phyloP scores from a whole-genome alignment of 2,797 vertebrate species.

The Betta splendens region DNA sequence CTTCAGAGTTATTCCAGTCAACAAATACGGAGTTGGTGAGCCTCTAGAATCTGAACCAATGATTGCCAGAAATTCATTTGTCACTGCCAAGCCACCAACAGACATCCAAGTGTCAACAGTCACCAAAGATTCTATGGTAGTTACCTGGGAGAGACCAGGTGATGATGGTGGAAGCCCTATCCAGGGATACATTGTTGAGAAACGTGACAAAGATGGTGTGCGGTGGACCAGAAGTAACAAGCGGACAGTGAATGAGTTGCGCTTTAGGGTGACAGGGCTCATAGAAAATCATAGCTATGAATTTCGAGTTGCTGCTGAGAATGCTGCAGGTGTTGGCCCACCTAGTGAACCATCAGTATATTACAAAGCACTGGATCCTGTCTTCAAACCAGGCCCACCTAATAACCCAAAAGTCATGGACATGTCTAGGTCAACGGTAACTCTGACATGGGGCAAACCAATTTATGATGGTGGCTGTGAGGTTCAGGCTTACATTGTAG shows the following conservation, averaged over 20 bases:
- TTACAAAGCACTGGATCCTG: slow-evolving; percentile 94
- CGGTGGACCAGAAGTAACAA: slow-evolving; percentile 98
- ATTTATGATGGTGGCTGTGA: slow-evolving; percentile 99
- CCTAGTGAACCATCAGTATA: slow-evolving; percentile 89
- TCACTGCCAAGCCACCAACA: slow-evolving; percentile 88
- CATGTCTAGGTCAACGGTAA: slow-evolving; percentile 91
- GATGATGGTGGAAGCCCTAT: slow-evolving; percentile 95
- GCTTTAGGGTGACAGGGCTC: slow-evolving; percentile 93
- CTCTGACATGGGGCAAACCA: slow-evolving; percentile 94
- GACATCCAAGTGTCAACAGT: slow-evolving; percentile 91
- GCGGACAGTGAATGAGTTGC: slow-evolving; percentile 90
- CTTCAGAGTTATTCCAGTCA: slow-evolving; percentile 97
- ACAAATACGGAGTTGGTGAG: slow-evolving; percentile 97
- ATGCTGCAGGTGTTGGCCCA: slow-evolving; percentile 92
- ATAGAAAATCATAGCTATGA: slow-evolving; percentile 95
- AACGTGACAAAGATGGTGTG: slow-evolving; percentile 96
- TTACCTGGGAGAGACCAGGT: slow-evolving; percentile 94
- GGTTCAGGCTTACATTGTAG: slow-evolving; percentile 96
- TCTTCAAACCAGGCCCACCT: slow-evolving; percentile 96
- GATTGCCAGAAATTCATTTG: slow-evolving; percentile 93
- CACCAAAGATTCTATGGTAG: slow-evolving; percentile 97
- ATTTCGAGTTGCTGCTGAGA: slow-evolving; percentile 96
- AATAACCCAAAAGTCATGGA: slow-evolving; percentile 95
- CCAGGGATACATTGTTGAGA: slow-evolving; percentile 93
- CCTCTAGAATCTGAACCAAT: slow-evolving; percentile 94